Evolutionary conservation across 1,140 invertebrate genomes (phyloP), one percentile per base, ranked within the genome.

Genomic region (Platyscapa corneri): DNA sequence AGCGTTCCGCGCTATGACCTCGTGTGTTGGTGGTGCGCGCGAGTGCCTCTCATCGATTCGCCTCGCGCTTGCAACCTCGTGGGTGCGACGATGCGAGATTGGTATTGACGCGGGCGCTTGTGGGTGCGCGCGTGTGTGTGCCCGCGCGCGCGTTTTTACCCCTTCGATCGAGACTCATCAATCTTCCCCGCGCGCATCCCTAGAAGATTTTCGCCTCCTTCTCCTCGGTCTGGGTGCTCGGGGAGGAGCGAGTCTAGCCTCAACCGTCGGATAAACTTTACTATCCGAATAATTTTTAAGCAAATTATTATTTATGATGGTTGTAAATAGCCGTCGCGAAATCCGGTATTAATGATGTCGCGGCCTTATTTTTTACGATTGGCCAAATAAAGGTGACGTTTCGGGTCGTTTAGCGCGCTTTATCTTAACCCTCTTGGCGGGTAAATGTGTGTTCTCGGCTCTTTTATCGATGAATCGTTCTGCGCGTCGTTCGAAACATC

Each of bases 111-210:
- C 42, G 10, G 2, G 42, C 10, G 75, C n/a, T 20, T 20, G 30
- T 5, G 16, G 39, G 20, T 46, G 37, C 30, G 42, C 12, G n/a
- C 18, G n/a, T 6, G 75, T 16, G 5, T 6, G 5, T 30, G 46
- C 30, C 10, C 12, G 14, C n/a, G n/a, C n/a, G n/a, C n/a, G n/a
- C n/a, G n/a, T n/a, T n/a, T n/a, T n/a, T n/a, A n/a, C 23, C 37
- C 37, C 39, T 74, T 74, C 20, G 77, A 79, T 60, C 77, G 30
- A 27, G 56, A 34, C 56, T 20, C 77, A 64, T 79, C 77, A 64
- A 64, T 79, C 77, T 79, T 79, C 30, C 8, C 34, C 0, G 56
- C 32, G 14, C 0, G 3, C 49, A 18, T 8, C 39, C 1, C 1
- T 49, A 3, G 10, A 14, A 49, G 10, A 34, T 77, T 32, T 10